These are phyloP conservation scores for Drosophila antonietae DNA, from an alignment of 2,888 invertebrate species.

Conservation along the genomic window DNA sequence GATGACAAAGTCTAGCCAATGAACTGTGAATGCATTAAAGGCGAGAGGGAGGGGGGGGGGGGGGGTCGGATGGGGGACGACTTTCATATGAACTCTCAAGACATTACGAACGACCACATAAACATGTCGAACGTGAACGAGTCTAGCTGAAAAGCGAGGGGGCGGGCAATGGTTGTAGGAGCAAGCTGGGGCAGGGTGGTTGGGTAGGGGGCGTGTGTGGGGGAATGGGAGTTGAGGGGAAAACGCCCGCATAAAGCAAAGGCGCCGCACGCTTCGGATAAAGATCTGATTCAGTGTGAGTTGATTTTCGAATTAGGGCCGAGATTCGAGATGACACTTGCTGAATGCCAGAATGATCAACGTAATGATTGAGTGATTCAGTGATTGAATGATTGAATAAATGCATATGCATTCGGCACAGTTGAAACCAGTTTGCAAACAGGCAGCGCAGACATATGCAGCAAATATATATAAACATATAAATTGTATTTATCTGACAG, in stretches of 20 bases:
- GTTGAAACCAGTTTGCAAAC: conserved; percentile 12
- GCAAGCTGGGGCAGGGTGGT: too few relatives aligned
- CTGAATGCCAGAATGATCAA: conserved; percentile 13
- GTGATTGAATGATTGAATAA: conserved; percentile 14
- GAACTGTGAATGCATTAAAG: conserved; percentile 54
- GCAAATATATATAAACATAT: not conserved
- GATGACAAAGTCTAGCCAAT: conserved; percentile 62
- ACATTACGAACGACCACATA: conserved; percentile 40
- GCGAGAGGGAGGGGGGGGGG: not conserved
- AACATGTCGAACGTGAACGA: conserved; percentile 37
- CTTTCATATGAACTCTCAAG: conserved; percentile 17
- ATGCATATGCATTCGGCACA: conserved; percentile 17
- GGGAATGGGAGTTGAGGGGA: not conserved
- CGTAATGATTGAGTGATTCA: not conserved
- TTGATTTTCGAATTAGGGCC: conserved; percentile 53
- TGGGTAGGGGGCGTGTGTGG: too few relatives aligned
- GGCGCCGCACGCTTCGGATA: conserved; percentile 30
- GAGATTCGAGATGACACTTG: conserved; percentile 40
- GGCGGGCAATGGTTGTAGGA: too few relatives aligned
- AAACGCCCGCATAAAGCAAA: conserved; percentile 33
- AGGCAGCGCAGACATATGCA: conserved; percentile 19
- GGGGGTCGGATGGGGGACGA: not conserved
- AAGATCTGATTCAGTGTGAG: conserved; percentile 39
- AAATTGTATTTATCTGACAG: conserved; percentile 38
- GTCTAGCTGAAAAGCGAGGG: not conserved